Conservation (phyloP, 2,888 invertebrate species). For the Caenorhabditis sp. region DNA sequence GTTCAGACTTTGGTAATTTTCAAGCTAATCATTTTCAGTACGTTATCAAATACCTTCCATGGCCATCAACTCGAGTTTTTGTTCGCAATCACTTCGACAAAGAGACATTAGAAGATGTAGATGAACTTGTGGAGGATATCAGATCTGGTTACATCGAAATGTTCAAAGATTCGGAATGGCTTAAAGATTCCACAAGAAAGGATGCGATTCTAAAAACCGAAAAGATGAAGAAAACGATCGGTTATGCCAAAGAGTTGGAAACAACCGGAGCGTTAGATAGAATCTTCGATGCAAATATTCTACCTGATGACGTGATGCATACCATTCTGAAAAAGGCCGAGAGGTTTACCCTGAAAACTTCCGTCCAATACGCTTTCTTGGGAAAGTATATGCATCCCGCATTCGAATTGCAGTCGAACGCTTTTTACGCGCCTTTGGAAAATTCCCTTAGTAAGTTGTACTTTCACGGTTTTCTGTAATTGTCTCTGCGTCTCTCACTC, state of each 20-base stretch:
- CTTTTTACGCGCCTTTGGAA: not conserved
- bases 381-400: not conserved
- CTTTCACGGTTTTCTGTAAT: too few species aligned
- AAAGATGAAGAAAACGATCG: slow-evolving; percentile 15
- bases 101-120: not conserved
- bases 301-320: not conserved
- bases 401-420: not conserved
- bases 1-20: not conserved
- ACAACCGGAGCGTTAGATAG: not conserved
- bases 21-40: not conserved
- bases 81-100: slow-evolving; percentile 27
- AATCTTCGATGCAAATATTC: not conserved
- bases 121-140: not conserved
- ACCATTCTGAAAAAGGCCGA: not conserved
- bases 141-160: slow-evolving; percentile 8
- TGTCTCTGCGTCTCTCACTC: too few species aligned
- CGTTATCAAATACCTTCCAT: not conserved
- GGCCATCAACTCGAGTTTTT: slow-evolving; percentile 11
- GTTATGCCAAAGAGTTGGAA: slow-evolving; percentile 8
- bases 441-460: not conserved
- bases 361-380: not conserved
- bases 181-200: slow-evolving; percentile 1
- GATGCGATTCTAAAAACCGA: not conserved
- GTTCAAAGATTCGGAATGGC: slow-evolving; percentile 18
- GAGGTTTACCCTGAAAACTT: not conserved